phyloP scores from a whole-genome alignment of 2,888 invertebrate species.

The Torymus texanus region DNA sequence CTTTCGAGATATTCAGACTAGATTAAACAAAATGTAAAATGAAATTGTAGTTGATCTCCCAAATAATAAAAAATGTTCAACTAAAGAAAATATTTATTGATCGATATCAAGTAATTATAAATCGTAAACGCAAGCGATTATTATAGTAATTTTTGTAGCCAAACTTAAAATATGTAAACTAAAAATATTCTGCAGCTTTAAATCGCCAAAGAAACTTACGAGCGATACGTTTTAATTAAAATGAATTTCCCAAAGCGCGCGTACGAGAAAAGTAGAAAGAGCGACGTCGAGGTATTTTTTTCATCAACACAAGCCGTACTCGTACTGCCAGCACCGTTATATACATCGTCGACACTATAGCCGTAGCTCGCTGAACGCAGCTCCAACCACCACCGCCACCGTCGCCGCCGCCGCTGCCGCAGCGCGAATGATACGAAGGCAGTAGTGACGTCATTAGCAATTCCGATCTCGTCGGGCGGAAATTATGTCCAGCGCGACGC shows the following conservation, averaged over 20 bases:
- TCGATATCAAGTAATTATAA: no score
- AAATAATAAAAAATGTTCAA: no score
- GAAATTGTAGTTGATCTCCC: no score
- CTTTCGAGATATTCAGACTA: no score
- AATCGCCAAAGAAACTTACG: slow-evolving; percentile 22
- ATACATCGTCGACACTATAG: not conserved
- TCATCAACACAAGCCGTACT: not conserved
- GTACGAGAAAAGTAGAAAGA: not conserved
- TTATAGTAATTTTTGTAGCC: no score
- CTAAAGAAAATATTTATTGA: no score
- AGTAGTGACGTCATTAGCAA: slow-evolving; percentile 75
- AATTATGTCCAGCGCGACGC: slow-evolving; percentile 75
- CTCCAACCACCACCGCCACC: slow-evolving; percentile 21
- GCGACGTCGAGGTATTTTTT: slow-evolving; percentile 33
- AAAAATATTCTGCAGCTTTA: slow-evolving; percentile 13
- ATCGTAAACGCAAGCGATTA: no score
- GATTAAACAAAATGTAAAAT: no score
- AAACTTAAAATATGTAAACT: not conserved
- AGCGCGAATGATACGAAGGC: slow-evolving; percentile 73
- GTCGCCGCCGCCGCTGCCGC: not conserved
- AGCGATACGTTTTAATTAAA: slow-evolving; percentile 51
- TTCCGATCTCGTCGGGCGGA: slow-evolving; percentile 76
- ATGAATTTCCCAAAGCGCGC: slow-evolving; percentile 37
- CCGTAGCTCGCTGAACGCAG: slow-evolving; percentile 11
- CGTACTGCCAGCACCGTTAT: not conserved